phyloP scores from a whole-genome alignment of 2,797 vertebrate genomes.

The Enteromius anoplus region DNA sequence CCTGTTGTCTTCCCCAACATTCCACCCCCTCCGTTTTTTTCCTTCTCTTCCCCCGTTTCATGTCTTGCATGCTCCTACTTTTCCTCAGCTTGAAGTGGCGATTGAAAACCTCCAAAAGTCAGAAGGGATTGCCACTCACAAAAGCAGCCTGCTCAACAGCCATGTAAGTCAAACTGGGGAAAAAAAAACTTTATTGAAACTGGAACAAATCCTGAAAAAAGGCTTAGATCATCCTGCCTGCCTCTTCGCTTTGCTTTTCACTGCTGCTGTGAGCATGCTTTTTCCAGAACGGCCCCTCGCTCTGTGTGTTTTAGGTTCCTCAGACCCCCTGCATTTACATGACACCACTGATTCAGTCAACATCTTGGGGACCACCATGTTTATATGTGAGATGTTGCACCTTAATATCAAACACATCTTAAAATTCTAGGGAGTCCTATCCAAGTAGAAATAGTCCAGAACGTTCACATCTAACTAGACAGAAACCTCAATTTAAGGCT shows the following conservation, averaged over 20 bases:
- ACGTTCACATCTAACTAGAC: not conserved
- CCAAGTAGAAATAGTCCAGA: not conserved
- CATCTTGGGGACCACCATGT: slow-evolving; percentile 3
- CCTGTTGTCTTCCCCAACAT: slow-evolving; percentile 61
- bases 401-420: not conserved
- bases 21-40: slow-evolving; percentile 64
- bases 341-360: not conserved
- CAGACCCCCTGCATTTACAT: slow-evolving; percentile 23
- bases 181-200: slow-evolving; percentile 71
- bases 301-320: slow-evolving; percentile 9
- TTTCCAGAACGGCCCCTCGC: slow-evolving; percentile 5
- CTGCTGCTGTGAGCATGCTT: slow-evolving; percentile 41
- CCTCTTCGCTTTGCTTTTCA: slow-evolving; percentile 34
- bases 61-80: slow-evolving; percentile 81
- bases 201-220: slow-evolving; percentile 34
- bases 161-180: slow-evolving; percentile 91
- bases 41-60: slow-evolving; percentile 55
- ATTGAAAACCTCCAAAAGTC: slow-evolving; percentile 99
- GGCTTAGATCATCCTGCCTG: slow-evolving; percentile 25
- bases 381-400: not conserved
- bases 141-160: slow-evolving; percentile 99
- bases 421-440: not conserved
- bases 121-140: slow-evolving; percentile 99
- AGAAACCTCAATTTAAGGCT: not conserved
- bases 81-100: slow-evolving; percentile 98